Evolutionary conservation across 2,888 invertebrate genomes (phyloP), one percentile per base, ranked within the genome.

Genomic region (Agrotis clavis): DNA sequence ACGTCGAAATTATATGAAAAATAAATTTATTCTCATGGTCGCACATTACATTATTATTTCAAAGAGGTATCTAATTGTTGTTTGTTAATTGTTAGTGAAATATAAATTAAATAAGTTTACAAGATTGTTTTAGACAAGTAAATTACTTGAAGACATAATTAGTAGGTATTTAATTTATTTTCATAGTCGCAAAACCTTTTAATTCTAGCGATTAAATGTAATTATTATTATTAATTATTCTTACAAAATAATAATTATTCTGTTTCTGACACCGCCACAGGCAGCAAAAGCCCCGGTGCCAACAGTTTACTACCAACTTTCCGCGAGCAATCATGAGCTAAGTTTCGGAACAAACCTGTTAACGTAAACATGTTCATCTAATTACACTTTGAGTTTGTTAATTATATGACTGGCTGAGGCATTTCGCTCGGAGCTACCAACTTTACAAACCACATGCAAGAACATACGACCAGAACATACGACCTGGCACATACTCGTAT

Each of bases 401-500:
- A 83, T 88, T 83, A 83, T 69, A 79, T 77, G 77, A 77, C 82
- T 80, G 78, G 75, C 68, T 67, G 51, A 70, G 67, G 65, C 71
- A 68, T 77, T 71, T 71, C 57, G 56, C 75, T 69, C 60, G 61
- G 53, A 77, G 81, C 71, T 61, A 67, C 64, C 59, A 81, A 84
- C 67, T 83, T 84, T 66, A 47, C 41, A 51, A 75, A 78, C 57
- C 78, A 76, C 56, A 72, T 67, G 35, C 65, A 69, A 57, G 64
- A 68, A 74, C 65, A 57, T 70, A 70, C 62, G 57, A 68, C 79
- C 30, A 48, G 30, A 68, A 74, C 65, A 57, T 70, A 70, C 62
- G 57, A 68, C 79, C 30, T 51, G 30, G n/a, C n/a, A n/a, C n/a
- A n/a, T n/a, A 47, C 59, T 56, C 57, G 66, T 48, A 67, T 68